Base-by-base conservation (phyloP, 2,888 invertebrate species). In the Eutolmus rufibarbis region DNA sequence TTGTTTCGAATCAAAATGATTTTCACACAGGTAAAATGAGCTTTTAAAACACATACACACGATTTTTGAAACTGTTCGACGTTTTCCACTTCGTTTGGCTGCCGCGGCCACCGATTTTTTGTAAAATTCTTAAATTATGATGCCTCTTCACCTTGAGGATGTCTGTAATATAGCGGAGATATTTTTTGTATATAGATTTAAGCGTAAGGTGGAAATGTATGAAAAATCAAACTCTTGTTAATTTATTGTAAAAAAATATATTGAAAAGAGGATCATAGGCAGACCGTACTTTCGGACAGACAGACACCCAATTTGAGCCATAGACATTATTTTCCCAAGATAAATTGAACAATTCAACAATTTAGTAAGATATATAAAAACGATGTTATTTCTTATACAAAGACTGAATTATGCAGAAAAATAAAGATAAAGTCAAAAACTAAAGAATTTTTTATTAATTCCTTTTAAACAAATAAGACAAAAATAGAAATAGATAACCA, bases 321-420 rank as follows among this genome's bases (percentile, higher is more conserved):
- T 46, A 56, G 34, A 82, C 28, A 57, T 57, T 51, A 82, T 51
- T 82, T 82, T 82, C 31, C 57, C 31, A 82, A 82, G 14, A 82
- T 79, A 57, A 82, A 28, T 66, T 40, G 66, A 66, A 14, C 16
- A 34, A 66, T 84, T 66, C 74, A 84, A 40, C 84, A 82, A 66
- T 66, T 66, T 66, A 66, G 28, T 82, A 82, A 82, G 31, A 56
- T 40, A 82, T 40, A 88, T 79, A 89, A 89, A 89, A 87, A 89
- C 91, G 91, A 92, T 91, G 91, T 91, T 91, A 91, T 91, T 91
- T 91, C 91, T 91, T 91, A 91, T 91, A 92, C 91, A 91, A 91
- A 91, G 92, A 91, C 91, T 92, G 92, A 91, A 89, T 90, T 90
- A 91, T 90, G 90, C 88, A 91, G 90, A 90, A 90, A 91, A 90